These are phyloP conservation scores for Andrena bucephala DNA, from an alignment of 2,888 invertebrate genomes.

Conservation along the genomic window DNA sequence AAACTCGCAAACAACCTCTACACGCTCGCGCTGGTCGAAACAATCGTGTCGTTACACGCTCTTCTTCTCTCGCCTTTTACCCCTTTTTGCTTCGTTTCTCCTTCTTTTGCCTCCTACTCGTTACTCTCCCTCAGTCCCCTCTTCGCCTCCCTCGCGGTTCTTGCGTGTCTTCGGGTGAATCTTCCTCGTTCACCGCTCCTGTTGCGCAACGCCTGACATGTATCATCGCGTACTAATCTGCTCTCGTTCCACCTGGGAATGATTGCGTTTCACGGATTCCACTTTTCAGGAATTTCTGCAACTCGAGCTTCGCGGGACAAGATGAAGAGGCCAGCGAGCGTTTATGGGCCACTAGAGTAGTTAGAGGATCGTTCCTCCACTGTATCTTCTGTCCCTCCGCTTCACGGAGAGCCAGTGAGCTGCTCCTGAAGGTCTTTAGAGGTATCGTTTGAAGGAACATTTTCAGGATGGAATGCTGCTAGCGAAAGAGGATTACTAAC, in stretches of 20 bases:
- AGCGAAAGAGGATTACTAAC: not conserved
- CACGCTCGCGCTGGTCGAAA: conserved; percentile 54
- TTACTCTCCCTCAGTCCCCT: not conserved
- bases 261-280: conserved; percentile 63
- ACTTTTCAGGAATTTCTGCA: conserved; percentile 60
- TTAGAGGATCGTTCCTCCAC: conserved; percentile 26
- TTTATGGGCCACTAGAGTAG: conserved; percentile 61
- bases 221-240: not conserved
- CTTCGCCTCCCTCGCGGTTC: not conserved
- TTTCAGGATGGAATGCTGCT: conserved; percentile 19
- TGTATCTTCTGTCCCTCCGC: not conserved
- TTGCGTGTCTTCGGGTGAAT: not conserved
- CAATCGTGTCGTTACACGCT: conserved; percentile 54
- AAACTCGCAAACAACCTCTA: conserved; percentile 59
- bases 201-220: conserved; percentile 2
- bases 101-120: not conserved
- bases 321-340: conserved; percentile 22
- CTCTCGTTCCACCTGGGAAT: conserved; percentile 28
- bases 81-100: conserved; percentile 14
- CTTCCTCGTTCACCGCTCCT: not conserved
- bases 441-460: conserved; percentile 33
- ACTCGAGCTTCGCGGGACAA: conserved; percentile 41
- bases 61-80: conserved; percentile 24
- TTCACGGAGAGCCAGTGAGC: conserved; percentile 16
- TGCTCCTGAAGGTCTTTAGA: conserved; percentile 17